Base-by-base conservation (phyloP, 2,797 vertebrate genomes). In the Sebastes vulpes region DNA sequence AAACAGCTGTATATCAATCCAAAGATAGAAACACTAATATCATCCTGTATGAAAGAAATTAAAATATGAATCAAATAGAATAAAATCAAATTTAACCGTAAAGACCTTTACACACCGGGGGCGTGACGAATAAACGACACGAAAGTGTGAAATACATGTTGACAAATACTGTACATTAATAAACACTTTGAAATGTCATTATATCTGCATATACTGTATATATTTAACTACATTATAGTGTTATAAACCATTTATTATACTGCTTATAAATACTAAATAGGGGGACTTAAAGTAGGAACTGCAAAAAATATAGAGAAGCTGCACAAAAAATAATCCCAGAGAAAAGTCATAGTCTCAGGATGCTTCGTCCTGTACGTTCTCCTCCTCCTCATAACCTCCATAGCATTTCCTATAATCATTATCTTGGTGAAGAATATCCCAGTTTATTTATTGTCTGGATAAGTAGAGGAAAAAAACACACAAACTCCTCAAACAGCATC, bases 401-500 rank as follows among this genome's bases (percentile, higher is more conserved):
- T 20, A 72, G n/a, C 28, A 35, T 65, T 65, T 59, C 14, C 38
- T 42, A 11, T 66, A 11, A 63, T 20, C 9, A 10, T 31, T 50
- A 54, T 79, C 20, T 50, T 2, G 11, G 32, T 67, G 21, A 52
- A 60, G 61, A 48, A 66, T 53, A 48, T 50, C 16, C 9, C 16
- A 46, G 21, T 65, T 81, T 57, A 28, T 8, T 58, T 50, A 48
- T 28, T 64, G 46, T 75, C 6, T 35, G 4, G 16, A 25, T 52
- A 63, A 32, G 25, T 23, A 23, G 29, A 63, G 23, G 20, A 50
- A 65, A 61, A 60, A 61, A 60, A 66, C 75, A 48, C 31, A 38
- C 35, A 65, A 71, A 84, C 52, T 80, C 56, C 21, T 64, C 70
- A 69, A 81, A 70, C 46, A 38, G 20, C 12, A 25, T 53, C 26